Percentiles rank a stretch among this genome's conserved stretches.
These are phyloP conservation scores for Folsomia manolachei DNA, from an alignment of 2,888 invertebrate genomes.

Conservation along the genomic window DNA sequence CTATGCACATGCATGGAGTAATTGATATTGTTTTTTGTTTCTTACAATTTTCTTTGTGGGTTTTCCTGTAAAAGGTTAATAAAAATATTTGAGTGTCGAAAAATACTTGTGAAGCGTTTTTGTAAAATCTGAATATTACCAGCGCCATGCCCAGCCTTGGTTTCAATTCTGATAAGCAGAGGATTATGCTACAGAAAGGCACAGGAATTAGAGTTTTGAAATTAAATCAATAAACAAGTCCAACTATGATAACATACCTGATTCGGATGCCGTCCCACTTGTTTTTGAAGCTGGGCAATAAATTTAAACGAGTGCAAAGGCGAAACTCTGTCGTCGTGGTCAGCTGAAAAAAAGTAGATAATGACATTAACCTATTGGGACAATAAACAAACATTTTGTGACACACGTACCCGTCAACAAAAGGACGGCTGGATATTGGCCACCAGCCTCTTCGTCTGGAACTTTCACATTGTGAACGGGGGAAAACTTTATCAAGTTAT, in stretches of 20 bases:
- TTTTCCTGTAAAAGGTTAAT: slow-evolving; percentile 74
- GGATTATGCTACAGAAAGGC: slow-evolving; percentile 68
- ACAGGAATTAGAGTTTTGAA: neutral
- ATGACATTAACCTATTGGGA: slow-evolving; percentile 20
- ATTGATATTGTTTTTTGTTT: neutral
- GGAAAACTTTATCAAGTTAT: slow-evolving; percentile 80
- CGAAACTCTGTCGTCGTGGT: slow-evolving; percentile 97
- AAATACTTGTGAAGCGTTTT: too few relatives aligned
- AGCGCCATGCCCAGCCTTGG: slow-evolving; percentile 93
- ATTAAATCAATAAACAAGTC: neutral
- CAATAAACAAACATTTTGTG: neutral
- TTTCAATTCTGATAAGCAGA: slow-evolving; percentile 83
- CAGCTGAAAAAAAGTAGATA: slow-evolving; percentile 54
- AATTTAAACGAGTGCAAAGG: slow-evolving; percentile 95
- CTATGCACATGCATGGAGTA: neutral
- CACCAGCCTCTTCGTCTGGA: slow-evolving; percentile 57
- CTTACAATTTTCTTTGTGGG: slow-evolving; percentile 87
- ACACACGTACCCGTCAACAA: slow-evolving; percentile 65
- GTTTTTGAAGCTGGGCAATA: slow-evolving; percentile 83
- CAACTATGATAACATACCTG: slow-evolving; percentile 57
- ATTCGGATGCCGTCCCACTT: slow-evolving; percentile 60
- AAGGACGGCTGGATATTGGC: slow-evolving; percentile 85
- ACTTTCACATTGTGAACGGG: slow-evolving; percentile 85
- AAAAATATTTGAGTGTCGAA: too few relatives aligned
- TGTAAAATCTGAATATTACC: too few relatives aligned